Evolutionary conservation across 2,113 vertebrate species (phyloP), one percentile per base, ranked within the genome.

Genomic region (Columba livia): DNA sequence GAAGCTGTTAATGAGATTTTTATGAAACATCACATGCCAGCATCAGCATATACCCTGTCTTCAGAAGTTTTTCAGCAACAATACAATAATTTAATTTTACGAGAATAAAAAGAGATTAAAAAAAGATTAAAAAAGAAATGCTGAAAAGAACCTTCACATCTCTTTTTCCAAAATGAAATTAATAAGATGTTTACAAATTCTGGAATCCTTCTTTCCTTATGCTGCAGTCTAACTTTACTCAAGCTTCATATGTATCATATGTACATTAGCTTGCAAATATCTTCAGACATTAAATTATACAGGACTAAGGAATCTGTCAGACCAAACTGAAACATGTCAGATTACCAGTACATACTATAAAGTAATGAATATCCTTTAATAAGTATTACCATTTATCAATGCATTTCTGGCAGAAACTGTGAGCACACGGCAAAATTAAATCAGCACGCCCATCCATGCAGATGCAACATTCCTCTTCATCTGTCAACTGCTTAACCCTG

Each of bases 341-440:
- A 48, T 38, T 58, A 54, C 13, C 23, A 54, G 23, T 19, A 62
- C 21, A 34, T 16, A 34, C 15, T 32, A 58, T 32, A 72, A 89
- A 93, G 61, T 23, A 92, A 88, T 12, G 3, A 79, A 32, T 56
- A 53, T 58, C 5, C 50, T 89, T 77, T 73, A 58, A 32, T 42
- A 20, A 56, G 9, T 38, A 97, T 98, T 97, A 99, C 99, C 99
- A 99, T 97, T 99, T 99, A 95, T 99, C 99, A 72, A 99, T 99
- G 96, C 99, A 99, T 83, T 99, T 99, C 98, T 99, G 99, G 97
- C 99, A 99, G 97, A 99, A 99, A 96, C 98, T 99, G 98, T 99
- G 99, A 28, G 99, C 98, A 70, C 99, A 99, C 0, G 99, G 99
- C 90, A 99, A 98, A 94, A 99, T 99, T 58, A 99, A 98, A 97